Percentiles rank a stretch among this genome's conserved stretches.
Evolutionary conservation across 2,797 vertebrate species (phyloP).

Genomic region (Cephalopachus bancanus): DNA sequence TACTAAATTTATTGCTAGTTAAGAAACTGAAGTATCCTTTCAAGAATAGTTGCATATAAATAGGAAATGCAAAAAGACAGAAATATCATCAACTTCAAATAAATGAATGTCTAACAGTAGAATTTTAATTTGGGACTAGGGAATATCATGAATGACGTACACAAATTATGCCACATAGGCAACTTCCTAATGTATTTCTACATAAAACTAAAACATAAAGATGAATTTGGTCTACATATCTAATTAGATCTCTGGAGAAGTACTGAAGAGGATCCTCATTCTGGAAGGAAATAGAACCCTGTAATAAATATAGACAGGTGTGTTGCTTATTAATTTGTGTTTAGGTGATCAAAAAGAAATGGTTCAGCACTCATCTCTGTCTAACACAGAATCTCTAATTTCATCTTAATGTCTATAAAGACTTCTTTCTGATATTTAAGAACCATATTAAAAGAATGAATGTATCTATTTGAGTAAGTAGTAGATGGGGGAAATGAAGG

Average conservation of each 20-base stretch:
- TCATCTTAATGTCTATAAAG: no score
- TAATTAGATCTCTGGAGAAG: background rate
- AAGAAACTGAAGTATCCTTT: background rate
- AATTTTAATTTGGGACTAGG: background rate
- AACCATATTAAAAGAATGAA: background rate
- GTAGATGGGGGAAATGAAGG: background rate
- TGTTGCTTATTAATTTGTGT: background rate
- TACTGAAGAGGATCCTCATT: background rate
- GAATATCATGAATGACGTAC: background rate
- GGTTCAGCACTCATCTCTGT: background rate
- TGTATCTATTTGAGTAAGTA: background rate
- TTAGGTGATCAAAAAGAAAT: background rate
- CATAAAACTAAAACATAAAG: background rate
- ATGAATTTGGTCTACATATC: background rate
- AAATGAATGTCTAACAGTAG: background rate
- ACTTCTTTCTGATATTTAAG: background rate
- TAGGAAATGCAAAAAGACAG: background rate
- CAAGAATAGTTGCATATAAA: background rate
- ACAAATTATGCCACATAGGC: background rate
- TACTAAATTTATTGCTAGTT: background rate
- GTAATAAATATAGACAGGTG: background rate
- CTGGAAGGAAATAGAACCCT: background rate
- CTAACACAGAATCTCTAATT: no score
- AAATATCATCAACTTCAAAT: background rate
- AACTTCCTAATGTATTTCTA: background rate